Evolutionary conservation across 2,113 vertebrate species (phyloP), one percentile per base, ranked within the genome.

Genomic region (Leptosomus discolor): DNA sequence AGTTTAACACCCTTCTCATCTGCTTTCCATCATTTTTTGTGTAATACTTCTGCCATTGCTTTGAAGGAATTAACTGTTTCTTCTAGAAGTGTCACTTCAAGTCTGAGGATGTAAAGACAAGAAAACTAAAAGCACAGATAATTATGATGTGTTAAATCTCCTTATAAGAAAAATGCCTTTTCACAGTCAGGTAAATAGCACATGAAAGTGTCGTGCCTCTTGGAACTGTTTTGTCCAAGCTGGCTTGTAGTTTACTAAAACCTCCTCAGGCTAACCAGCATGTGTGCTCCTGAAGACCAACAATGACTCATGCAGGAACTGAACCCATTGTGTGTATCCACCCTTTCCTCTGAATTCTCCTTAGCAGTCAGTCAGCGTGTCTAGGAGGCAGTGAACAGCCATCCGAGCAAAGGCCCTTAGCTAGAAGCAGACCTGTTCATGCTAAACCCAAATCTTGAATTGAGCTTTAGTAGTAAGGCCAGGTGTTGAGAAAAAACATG

Each of bases 281-380:
- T 2, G 10, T 39, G 27, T 58, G 43, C 9, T 70, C 8, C 63
- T 85, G 68, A 80, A 46, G 50, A 68, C 21, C 12, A 36, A 2
- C 32, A 32, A 6, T 30, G 46, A 61, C 26, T 34, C 24, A 22
- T 34, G 26, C 29, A 43, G 65, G 69, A 76, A 27, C 1, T 34
- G 22, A 61, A 56, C 6, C 8, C 6, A 7, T 18, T 0, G 0
- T 17, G 21, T 0, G 1, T n/a, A 24, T 48, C 32, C 24, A 17
- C 39, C 41, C 32, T 81, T 65, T 70, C 21, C 5, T 19, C 8
- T 1, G 4, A 50, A 6, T 17, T 54, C 11, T 65, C 45, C 27
- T 79, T 41, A 36, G 34, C 41, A 24, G n/a, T 56, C 24, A 21
- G 13, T 37, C 43, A 27, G 23, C 18, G 14, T 57, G 29, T 39